Evolutionary conservation across 2,888 invertebrate species (phyloP), one percentile per base, ranked within the genome.

Genomic region (Heliconius ethilla): DNA sequence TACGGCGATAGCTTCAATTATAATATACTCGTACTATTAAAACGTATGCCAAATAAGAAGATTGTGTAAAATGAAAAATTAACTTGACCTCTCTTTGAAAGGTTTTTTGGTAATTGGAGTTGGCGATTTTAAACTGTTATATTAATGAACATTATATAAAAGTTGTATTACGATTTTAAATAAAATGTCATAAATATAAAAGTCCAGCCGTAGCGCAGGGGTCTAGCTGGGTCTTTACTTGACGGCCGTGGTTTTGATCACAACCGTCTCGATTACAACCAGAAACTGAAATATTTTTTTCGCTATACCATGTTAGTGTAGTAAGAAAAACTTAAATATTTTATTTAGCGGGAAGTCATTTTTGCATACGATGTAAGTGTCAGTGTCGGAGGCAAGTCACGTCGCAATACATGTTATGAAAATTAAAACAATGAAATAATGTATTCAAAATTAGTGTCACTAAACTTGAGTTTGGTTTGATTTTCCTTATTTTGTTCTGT

Each of bases 1-100:
- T 78, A 77, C 72, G n/a, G 29, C 27, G 73, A 75, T 73, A 59
- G 78, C 80, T 29, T 27, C 40, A 62, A 63, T 63, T 51, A 63
- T 78, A 73, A 69, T 69, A 78, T 63, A 33, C 33, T 33, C 33
- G 33, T 33, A 63, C 62, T 75, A 73, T 73, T 74, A 70, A 75
- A 63, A 65, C 27, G 40, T 45, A 65, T 70, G 75, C 65, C 63
- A 63, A 75, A 75, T 75, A 66, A 69, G 11, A 63, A 40, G 59
- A 73, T 72, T 76, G 70, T 45, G 65, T 59, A 27, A 77, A 73
- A 63, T 76, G 67, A 78, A 69, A 76, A 67, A 78, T 78, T 69
- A 66, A 45, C 15, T 51, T 75, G 78, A 76, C 78, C 78, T 79
- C 66, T 37, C 51, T 59, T n/a, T 72, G 37, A 59, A 45, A 55